A percentile compares a stretch with the other conserved stretches of the same genome.
Evolutionary conservation across 2,797 vertebrate genomes (phyloP).

Genomic region (Danio choprae): DNA sequence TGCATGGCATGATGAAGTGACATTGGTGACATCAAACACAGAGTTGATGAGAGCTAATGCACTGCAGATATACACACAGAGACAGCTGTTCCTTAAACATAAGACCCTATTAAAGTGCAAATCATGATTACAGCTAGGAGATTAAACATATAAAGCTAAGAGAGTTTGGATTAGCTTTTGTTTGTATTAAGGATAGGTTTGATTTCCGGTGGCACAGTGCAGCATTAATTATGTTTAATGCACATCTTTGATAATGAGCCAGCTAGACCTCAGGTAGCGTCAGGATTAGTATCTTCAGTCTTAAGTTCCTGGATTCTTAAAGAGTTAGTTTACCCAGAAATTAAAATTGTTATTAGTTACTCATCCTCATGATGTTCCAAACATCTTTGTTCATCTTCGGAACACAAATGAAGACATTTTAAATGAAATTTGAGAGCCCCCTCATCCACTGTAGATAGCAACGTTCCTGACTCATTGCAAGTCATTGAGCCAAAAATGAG

Average conservation of each 20-base stretch:
- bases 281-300: background rate
- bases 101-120: constrained; percentile 33
- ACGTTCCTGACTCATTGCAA: too few relatives aligned
- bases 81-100: constrained; percentile 21
- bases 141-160: constrained; percentile 33
- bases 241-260: constrained; percentile 14
- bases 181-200: constrained; percentile 24
- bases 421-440: too few relatives aligned
- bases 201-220: background rate
- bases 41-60: constrained; percentile 42
- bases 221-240: constrained; percentile 17
- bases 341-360: too few relatives aligned
- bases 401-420: too few relatives aligned
- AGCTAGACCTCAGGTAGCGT: constrained; percentile 11
- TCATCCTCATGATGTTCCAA: too few relatives aligned
- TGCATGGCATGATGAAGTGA: constrained; percentile 47
- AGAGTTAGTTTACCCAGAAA: too few relatives aligned
- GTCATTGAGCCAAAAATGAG: too few relatives aligned
- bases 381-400: too few relatives aligned
- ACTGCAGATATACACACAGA: constrained; percentile 35
- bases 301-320: constrained; percentile 2
- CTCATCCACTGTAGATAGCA: too few relatives aligned
- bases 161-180: constrained; percentile 29
- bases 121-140: constrained; percentile 24
- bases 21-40: constrained; percentile 40